Evolutionary conservation across 2,888 invertebrate species (phyloP), one percentile per base, ranked within the genome.

Genomic region (Arrhopalites spinosus): DNA sequence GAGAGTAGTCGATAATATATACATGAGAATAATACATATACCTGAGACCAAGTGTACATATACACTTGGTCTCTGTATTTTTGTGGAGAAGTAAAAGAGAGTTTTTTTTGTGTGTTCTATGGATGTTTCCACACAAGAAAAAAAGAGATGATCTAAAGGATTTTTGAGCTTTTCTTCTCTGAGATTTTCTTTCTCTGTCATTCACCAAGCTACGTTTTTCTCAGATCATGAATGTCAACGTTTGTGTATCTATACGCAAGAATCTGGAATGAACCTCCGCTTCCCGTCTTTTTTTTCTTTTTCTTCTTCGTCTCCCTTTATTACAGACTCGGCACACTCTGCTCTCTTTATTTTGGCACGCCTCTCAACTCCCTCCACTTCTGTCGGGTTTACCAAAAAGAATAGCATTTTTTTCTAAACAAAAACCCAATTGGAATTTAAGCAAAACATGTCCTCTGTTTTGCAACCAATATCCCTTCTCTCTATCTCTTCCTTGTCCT

Each of bases 191-290:
- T 73, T 76, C 73, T 56, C 59, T 75, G 72, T 77, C 78, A 77
- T 20, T 78, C 77, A 76, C 63, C 77, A 74, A 68, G 56, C 45
- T 66, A 69, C 67, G 76, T 80, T 78, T 78, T 68, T 80, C 77
- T 80, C 79, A 77, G 79, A 76, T 80, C 78, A 78, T 80, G 77
- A 80, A 80, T 80, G 79, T 80, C 79, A 80, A 73, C 75, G 72
- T 75, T 75, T 78, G 78, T 79, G 77, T 79, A 79, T 78, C 61
- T 68, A 68, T 30, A 74, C 59, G 68, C 45, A 74, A 56, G 66
- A 73, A 61, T 66, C 45, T 56, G 74, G 77, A 68, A 70, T 73
- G 71, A 69, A 68, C 29, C 63, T 73, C 69, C 61, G 47, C 50
- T 69, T 74, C 68, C 59, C 53, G 43, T 50, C 36, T 56, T 17